These are phyloP conservation scores for Galaxias olidus DNA, from an alignment of 2,797 vertebrate genomes.

Conservation along the genomic window DNA sequence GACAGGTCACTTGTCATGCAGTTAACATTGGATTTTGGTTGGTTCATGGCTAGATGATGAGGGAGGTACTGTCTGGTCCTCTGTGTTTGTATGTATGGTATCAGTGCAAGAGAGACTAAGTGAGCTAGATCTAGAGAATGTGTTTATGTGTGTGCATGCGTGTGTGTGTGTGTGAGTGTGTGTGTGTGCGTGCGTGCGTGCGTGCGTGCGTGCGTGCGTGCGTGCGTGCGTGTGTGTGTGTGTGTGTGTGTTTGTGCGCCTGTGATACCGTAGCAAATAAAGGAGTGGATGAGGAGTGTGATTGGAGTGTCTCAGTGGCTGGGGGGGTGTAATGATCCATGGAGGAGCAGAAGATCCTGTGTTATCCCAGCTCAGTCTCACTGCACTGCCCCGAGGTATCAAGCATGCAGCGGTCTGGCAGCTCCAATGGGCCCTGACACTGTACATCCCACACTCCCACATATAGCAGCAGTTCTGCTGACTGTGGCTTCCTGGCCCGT, in stretches of 20 bases:
- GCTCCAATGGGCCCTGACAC: conserved; percentile 38
- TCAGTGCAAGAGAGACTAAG: too few species aligned
- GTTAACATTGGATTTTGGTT: too few species aligned
- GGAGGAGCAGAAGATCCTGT: conserved; percentile 46
- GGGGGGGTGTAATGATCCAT: conserved; percentile 58
- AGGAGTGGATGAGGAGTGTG: neutral
- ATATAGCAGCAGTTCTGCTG: conserved; percentile 11
- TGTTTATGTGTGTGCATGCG: neutral
- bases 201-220: too few species aligned
- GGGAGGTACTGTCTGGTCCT: too few species aligned
- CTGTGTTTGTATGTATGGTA: too few species aligned
- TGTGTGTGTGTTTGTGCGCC: neutral
- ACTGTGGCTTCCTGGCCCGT: conserved; percentile 42
- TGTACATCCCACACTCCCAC: conserved; percentile 17
- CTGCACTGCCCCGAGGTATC: neutral
- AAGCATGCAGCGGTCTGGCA: conserved; percentile 3
- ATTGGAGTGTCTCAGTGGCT: neutral
- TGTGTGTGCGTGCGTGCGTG: conserved; percentile 33
- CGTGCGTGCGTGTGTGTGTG: too few species aligned
- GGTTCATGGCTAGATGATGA: too few species aligned
- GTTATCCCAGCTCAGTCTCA: neutral
- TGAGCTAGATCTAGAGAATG: neutral
- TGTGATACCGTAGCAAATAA: neutral
- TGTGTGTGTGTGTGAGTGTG: conserved; percentile 42
- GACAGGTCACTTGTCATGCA: too few species aligned